Percentiles rank a stretch among this genome's conserved stretches.
These are phyloP conservation scores for Drosophila paramelanica DNA, from an alignment of 2,888 invertebrate genomes.

Conservation along the genomic window DNA sequence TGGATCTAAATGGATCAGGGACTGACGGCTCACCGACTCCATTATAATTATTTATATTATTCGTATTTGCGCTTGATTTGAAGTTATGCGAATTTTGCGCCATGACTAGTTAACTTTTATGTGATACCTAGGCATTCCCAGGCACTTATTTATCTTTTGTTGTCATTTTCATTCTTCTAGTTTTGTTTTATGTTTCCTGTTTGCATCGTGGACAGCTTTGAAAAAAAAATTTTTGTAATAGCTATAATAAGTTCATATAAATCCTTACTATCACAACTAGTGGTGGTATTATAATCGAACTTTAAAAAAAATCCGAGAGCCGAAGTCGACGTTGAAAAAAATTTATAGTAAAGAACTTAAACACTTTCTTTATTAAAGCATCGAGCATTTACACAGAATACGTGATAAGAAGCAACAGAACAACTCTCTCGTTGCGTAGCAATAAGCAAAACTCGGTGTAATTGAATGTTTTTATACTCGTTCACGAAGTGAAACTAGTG, in stretches of 20 bases:
- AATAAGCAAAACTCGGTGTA: conserved; percentile 1
- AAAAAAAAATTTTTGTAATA: background rate
- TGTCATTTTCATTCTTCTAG: conserved; percentile 1
- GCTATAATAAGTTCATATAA: background rate
- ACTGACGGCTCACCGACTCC: conserved; percentile 31
- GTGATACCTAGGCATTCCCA: conserved; percentile 31
- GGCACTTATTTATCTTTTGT: conserved; percentile 16
- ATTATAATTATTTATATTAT: conserved; percentile 63
- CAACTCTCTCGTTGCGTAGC: background rate
- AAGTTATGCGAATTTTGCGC: conserved; percentile 61
- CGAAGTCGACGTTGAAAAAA: background rate
- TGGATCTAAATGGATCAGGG: conserved; percentile 46
- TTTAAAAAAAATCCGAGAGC: background rate
- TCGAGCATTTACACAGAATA: too few species aligned
- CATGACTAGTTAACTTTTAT: conserved; percentile 26
- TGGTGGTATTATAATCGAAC: background rate
- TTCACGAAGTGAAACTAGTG: too few species aligned
- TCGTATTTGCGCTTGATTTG: conserved; percentile 62
- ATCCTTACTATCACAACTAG: background rate
- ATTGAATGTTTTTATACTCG: conserved; percentile 3
- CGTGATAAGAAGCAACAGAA: background rate
- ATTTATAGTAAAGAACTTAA: background rate
- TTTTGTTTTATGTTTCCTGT: conserved; percentile 35
- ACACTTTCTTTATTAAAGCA: background rate
- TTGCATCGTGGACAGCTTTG: conserved; percentile 9